phyloP scores from a whole-genome alignment of 2,888 invertebrate species.

The Leptopilina drosophilae region DNA sequence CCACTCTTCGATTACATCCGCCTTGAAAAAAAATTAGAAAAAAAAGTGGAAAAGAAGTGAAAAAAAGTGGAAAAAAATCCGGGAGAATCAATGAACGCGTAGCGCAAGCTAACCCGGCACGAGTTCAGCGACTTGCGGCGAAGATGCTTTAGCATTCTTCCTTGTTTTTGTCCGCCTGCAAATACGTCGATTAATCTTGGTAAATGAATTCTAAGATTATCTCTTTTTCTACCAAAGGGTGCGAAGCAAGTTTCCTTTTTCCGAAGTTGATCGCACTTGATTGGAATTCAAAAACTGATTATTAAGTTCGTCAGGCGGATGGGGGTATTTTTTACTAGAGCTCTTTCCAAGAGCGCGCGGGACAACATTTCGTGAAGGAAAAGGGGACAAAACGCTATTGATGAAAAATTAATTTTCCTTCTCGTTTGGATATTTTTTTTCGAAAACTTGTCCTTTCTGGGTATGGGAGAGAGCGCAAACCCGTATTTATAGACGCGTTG shows the following conservation, averaged over 20 bases:
- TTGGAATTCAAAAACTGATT: conserved; percentile 1
- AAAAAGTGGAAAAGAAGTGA: no score
- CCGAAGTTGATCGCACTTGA: conserved; percentile 7
- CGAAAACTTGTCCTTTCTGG: no score
- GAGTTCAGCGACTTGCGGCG: conserved; percentile 29
- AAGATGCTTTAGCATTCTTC: conserved; percentile 14
- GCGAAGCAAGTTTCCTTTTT: conserved; percentile 2
- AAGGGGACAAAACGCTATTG: no score
- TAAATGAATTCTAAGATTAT: conserved; percentile 27
- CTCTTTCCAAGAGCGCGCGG: no score
- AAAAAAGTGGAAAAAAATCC: not conserved
- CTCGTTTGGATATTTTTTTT: no score
- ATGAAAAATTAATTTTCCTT: no score
- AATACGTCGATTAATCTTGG: conserved; percentile 15
- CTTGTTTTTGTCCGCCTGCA: conserved; percentile 13
- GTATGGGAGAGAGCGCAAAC: not conserved
- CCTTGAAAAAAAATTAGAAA: no score
- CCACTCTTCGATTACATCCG: conserved; percentile 20
- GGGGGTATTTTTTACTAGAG: no score
- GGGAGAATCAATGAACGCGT: conserved; percentile 16
- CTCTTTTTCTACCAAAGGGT: not conserved
- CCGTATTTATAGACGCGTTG: conserved; percentile 26
- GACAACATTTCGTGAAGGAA: no score
- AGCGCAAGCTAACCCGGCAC: conserved; percentile 14
- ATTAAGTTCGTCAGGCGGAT: not conserved